Evolutionary conservation across 2,113 vertebrate species (phyloP).

Genomic region (Microcebus tavaratra): DNA sequence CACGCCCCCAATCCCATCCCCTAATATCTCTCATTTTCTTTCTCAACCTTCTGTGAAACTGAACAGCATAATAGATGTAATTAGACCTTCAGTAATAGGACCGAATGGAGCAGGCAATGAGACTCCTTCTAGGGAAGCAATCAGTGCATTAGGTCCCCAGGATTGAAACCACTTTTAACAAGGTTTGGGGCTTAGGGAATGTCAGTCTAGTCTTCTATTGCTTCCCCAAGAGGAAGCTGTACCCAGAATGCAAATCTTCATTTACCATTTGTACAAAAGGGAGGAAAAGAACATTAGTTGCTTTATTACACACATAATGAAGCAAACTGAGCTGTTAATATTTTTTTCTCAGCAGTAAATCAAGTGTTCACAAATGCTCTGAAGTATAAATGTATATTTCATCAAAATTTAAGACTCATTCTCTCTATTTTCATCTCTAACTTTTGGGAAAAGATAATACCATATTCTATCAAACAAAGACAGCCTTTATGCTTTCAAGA

Average conservation of each 20-base stretch:
- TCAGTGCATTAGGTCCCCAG: constrained; percentile 84
- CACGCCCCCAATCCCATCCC: neutral
- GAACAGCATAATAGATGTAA: constrained; percentile 86
- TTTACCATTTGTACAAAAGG: constrained; percentile 75
- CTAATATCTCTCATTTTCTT: constrained; percentile 41
- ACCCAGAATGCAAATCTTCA: constrained; percentile 83
- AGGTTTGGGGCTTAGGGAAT: constrained; percentile 88
- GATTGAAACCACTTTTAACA: constrained; percentile 87
- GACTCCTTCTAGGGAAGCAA: constrained; percentile 84
- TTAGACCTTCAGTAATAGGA: constrained; percentile 85
- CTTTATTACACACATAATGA: constrained; percentile 81
- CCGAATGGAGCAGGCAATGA: constrained; percentile 80
- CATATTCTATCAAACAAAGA: constrained; percentile 48
- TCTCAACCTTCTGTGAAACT: constrained; percentile 75
- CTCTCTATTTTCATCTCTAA: constrained; percentile 47
- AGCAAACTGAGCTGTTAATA: constrained; percentile 72
- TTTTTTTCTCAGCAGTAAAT: constrained; percentile 74
- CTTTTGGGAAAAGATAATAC: constrained; percentile 45
- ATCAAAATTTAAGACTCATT: constrained; percentile 60
- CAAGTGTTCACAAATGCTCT: constrained; percentile 70
- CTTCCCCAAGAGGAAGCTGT: constrained; percentile 79
- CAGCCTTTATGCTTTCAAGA: constrained; percentile 45
- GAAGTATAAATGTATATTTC: constrained; percentile 71
- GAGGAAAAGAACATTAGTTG: constrained; percentile 74
- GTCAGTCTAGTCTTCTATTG: constrained; percentile 75